Evolutionary conservation across 2,113 vertebrate genomes (phyloP), one percentile per base, ranked within the genome.

Genomic region (Chionodraco myersi): DNA sequence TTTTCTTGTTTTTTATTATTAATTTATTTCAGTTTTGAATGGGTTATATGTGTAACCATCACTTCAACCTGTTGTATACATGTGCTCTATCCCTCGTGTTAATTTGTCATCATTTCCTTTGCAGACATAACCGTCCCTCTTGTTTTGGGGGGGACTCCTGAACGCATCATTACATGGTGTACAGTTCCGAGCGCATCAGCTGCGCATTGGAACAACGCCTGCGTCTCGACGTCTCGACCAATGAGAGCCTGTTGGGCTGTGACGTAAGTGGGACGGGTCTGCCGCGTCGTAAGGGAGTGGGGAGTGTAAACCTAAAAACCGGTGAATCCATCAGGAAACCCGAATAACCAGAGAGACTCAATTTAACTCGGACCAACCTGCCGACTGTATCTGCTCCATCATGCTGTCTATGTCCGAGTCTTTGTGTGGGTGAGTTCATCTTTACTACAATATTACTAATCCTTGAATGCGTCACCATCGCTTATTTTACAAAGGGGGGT

Each of bases 171-270:
- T 0, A 0, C 10, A 16, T 65, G 11, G 5, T 10, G 10, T 2
- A 3, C 36, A 41, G 36, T 41, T 41, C 54, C 41, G 0, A 45
- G 5, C 1, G 0, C 48, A 12, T 65, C 34, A 10, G 1, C 34
- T 5, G 45, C 26, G 0, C 45, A 9, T 1, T 3, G 0, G 18
- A 13, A n/a, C 45, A 67, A 59, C 87, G 53, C 80, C 87, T 65
- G 57, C n/a, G n/a, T n/a, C n/a, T n/a, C n/a, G n/a, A n/a, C 64
- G 13, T 16, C 13, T 0, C 21, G n/a, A 9, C 89, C 89, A 91
- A 91, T 89, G 63, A 23, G 36, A 71, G 61, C 3, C n/a, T 0
- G 16, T 0, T 4, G 1, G 0, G 0, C 26, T 5, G 63, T 88
- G 68, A 88, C 82, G 89, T 36, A 0, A 0, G 2, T 15, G 44